Evolutionary conservation across 2,113 vertebrate species (phyloP).

Genomic region (Symphodus melops): DNA sequence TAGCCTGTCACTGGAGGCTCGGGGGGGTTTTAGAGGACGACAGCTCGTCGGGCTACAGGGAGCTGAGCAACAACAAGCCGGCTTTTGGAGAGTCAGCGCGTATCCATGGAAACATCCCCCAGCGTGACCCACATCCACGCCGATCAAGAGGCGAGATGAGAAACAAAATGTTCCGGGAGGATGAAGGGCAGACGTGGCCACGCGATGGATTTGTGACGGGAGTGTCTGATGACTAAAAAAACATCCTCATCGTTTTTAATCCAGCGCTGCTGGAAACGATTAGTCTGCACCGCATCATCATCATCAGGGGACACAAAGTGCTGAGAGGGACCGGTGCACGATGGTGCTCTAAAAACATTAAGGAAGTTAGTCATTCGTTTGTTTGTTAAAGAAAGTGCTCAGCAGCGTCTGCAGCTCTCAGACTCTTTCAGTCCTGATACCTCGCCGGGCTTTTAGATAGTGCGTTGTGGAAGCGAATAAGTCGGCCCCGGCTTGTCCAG

Average conservation of each 20-base stretch:
- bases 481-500: no score
- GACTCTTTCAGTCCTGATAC: no score
- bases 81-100: conserved; percentile 56
- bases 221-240: conserved; percentile 10
- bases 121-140: conserved; percentile 67
- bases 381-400: background rate
- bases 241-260: background rate
- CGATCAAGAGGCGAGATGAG: conserved; percentile 57
- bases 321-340: background rate
- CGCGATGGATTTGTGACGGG: conserved; percentile 15
- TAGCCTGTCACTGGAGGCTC: conserved; percentile 3
- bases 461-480: no score
- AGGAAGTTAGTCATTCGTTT: background rate
- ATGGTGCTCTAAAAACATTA: background rate
- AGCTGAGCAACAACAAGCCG: conserved; percentile 40
- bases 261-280: background rate
- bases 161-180: conserved; percentile 57
- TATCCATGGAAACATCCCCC: conserved; percentile 70
- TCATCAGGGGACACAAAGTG: background rate
- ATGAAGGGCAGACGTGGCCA: conserved; percentile 1
- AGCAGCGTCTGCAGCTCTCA: no score
- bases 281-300: background rate
- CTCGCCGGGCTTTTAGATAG: no score
- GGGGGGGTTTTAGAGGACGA: background rate
- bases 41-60: background rate